Conservation (phyloP, 2,797 vertebrate species). For the Tolypeutes matacus region DNA sequence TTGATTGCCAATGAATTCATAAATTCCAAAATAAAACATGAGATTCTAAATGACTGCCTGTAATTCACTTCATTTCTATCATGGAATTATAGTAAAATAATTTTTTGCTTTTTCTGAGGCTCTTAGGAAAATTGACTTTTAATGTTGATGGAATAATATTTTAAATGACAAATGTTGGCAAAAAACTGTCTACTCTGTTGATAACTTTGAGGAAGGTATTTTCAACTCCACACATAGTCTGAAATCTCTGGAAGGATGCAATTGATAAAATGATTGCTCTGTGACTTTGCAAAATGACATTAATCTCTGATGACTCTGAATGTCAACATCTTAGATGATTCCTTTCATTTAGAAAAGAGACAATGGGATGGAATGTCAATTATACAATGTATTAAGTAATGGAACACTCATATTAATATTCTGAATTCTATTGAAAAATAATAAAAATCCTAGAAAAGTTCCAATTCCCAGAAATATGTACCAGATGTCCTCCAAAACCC, state of each 20-base stretch:
- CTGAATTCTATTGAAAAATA: constrained; percentile 28
- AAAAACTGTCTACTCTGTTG: constrained; percentile 1
- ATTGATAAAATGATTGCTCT: constrained; percentile 38
- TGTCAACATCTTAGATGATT: background rate
- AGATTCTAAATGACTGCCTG: constrained; percentile 41
- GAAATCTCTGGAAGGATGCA: constrained; percentile 39
- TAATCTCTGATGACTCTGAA: constrained; percentile 23
- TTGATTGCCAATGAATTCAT: constrained; percentile 59
- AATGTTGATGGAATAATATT: constrained; percentile 52
- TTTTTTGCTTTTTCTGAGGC: background rate
- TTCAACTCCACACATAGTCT: constrained; percentile 54
- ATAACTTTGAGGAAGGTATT: constrained; percentile 37
- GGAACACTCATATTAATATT: constrained; percentile 38
- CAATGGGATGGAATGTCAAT: background rate
- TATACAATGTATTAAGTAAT: constrained; percentile 54
- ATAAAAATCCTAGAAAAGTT: constrained; percentile 39
- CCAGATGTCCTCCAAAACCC: constrained; percentile 37
- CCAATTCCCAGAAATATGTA: background rate
- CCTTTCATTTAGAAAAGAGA: constrained; percentile 25
- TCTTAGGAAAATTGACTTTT: constrained; percentile 61
- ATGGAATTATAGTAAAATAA: constrained; percentile 6
- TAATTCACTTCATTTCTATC: constrained; percentile 31
- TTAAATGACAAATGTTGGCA: constrained; percentile 60
- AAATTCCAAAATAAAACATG: constrained; percentile 66
- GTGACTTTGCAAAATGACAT: constrained; percentile 54